Percentiles rank a stretch among this genome's conserved stretches.
phyloP scores from a whole-genome alignment of 2,113 vertebrate genomes.

The Percopsis transmontana region DNA sequence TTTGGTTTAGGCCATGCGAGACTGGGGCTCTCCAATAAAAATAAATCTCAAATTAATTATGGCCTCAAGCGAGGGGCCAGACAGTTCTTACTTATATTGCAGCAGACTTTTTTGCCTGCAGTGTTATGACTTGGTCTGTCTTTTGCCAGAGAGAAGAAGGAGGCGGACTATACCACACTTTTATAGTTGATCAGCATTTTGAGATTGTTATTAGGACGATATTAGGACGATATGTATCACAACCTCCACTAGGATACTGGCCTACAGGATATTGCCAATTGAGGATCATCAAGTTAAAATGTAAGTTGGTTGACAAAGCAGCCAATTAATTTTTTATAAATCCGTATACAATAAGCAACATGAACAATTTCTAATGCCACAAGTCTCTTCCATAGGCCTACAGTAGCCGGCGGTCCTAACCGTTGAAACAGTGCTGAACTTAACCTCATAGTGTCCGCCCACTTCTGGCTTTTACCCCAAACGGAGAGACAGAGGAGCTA shows the following conservation, averaged over 20 bases:
- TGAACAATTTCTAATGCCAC: too few relatives aligned
- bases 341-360: too few relatives aligned
- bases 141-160: constrained; percentile 62
- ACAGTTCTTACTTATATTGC: constrained; percentile 87
- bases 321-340: too few relatives aligned
- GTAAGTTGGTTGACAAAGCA: neutral
- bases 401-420: constrained; percentile 17
- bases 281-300: neutral
- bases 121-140: constrained; percentile 72
- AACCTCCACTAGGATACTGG: neutral
- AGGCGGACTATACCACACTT: constrained; percentile 53
- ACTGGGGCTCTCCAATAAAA: constrained; percentile 98
- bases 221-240: constrained; percentile 22
- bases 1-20: constrained; percentile 98
- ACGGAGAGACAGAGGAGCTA: constrained; percentile 66
- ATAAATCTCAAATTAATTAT: constrained; percentile 99
- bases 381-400: too few relatives aligned
- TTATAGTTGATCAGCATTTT: constrained; percentile 32
- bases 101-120: constrained; percentile 83
- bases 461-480: constrained; percentile 60
- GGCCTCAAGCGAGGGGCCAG: constrained; percentile 94
- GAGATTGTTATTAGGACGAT: constrained; percentile 32
- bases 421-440: constrained; percentile 51
- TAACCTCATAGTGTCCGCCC: constrained; percentile 52
- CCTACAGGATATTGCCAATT: neutral